phyloP scores from a whole-genome alignment of 2,888 invertebrate genomes.

The Lasioglossum figueresi region DNA sequence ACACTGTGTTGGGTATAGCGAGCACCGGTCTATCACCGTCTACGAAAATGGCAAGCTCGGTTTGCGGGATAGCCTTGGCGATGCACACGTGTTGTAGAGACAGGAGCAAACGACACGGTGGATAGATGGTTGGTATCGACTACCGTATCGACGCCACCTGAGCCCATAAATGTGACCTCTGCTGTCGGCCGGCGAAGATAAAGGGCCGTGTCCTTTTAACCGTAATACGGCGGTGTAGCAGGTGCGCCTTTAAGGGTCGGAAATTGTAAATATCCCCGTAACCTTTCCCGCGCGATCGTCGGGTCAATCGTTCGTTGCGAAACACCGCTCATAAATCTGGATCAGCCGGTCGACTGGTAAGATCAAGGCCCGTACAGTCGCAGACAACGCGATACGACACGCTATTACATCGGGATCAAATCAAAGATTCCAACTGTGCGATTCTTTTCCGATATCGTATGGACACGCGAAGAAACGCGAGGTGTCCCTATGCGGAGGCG shows the following conservation, averaged over 20 bases:
- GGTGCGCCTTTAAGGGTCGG: constrained; percentile 50
- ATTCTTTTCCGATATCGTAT: not conserved
- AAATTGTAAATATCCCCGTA: constrained; percentile 53
- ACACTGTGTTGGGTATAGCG: not conserved
- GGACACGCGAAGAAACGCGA: not conserved
- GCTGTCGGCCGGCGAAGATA: constrained; percentile 41
- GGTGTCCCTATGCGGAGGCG: constrained; percentile 14
- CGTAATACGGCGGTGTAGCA: constrained; percentile 52
- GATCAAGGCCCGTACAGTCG: not conserved
- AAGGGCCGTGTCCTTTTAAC: constrained; percentile 50
- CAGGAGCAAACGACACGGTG: constrained; percentile 16
- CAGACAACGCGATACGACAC: too few relatives aligned
- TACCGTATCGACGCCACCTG: constrained; percentile 63
- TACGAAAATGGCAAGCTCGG: not conserved
- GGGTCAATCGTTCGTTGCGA: constrained; percentile 29
- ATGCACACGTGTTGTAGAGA: constrained; percentile 3
- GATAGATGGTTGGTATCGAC: constrained; percentile 49
- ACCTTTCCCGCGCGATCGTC: constrained; percentile 19
- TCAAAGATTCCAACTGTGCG: too few relatives aligned
- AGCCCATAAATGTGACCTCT: constrained; percentile 57
- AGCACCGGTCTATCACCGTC: not conserved
- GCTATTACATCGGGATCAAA: too few relatives aligned
- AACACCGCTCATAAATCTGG: constrained; percentile 56
- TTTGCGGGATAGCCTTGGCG: not conserved
- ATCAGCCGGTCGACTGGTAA: constrained; percentile 13